Evolutionary conservation across 2,888 invertebrate genomes (phyloP), one percentile per base, ranked within the genome.

Genomic region (Chrysomela aeneicollis): DNA sequence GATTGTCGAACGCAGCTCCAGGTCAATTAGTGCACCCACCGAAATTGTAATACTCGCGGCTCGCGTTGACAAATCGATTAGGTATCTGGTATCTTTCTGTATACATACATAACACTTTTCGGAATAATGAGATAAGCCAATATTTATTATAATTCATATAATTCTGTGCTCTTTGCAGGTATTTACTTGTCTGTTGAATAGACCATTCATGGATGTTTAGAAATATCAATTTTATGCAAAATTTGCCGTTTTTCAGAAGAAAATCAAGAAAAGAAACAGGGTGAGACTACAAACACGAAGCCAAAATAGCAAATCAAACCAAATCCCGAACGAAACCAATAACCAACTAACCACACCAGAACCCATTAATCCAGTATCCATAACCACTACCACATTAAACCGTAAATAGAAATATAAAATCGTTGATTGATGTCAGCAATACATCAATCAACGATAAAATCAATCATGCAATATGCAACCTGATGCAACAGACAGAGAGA

Each of bases 21-120:
- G 83, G 82, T 85, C 84, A 84, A 84, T 84, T 84, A 84, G 81
- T 81, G 79, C 81, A 82, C 82, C 82, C 81, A 82, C 82, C 82
- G 82, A 84, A 83, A 82, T 83, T 83, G 83, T 83, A 83, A 84
- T n/a, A n/a, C n/a, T 84, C 84, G 83, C 82, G 82, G 81, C 80
- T 81, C 78, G 80, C 80, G 83, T 84, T 83, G 85, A 85, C 85
- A 84, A 85, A 85, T 85, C 85, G 85, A 85, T 85, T 85, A 26
- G 26, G 26, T 26, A 26, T n/a, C n/a, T n/a, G n/a, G n/a, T 26
- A 84, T 83, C 82, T 82, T 79, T 78, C 76, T 79, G 80, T 55
- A 66, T 66, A 62, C 78, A 78, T 74, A 78, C 76, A 26, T 6
- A n/a, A 26, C 26, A 78, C 76, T 65, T 69, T 68, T 67, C 65